These are phyloP conservation scores for Drosophila ercepeae DNA, from an alignment of 1,140 invertebrate genomes.

Conservation along the genomic window DNA sequence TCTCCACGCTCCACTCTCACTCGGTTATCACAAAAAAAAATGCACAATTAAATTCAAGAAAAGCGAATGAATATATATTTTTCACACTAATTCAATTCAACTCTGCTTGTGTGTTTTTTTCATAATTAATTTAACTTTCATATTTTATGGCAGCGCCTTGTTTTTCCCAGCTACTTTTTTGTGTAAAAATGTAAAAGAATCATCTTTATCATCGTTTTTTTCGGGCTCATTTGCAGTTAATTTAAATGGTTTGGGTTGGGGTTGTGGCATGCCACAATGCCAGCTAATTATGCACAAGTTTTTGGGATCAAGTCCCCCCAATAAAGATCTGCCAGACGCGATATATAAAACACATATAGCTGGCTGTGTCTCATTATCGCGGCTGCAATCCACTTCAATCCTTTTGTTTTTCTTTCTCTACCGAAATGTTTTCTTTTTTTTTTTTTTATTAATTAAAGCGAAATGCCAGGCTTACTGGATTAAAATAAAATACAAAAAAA, in stretches of 20 bases:
- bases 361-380: conserved; percentile 43
- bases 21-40: conserved; percentile 18
- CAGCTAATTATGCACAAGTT: conserved; percentile 69
- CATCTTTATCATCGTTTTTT: not conserved
- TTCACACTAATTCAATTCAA: conserved; percentile 56
- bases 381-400: conserved; percentile 25
- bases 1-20: conserved; percentile 7
- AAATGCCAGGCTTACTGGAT: conserved; percentile 54
- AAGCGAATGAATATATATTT: conserved; percentile 27
- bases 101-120: conserved; percentile 22
- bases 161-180: not conserved
- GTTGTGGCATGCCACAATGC: conserved; percentile 54
- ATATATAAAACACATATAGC: conserved; percentile 5
- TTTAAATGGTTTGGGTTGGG: conserved; percentile 41
- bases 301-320: conserved; percentile 53
- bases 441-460: conserved; percentile 63
- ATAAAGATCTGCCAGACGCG: conserved; percentile 12
- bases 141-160: conserved; percentile 6
- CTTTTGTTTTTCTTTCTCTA: conserved; percentile 36
- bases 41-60: conserved; percentile 2
- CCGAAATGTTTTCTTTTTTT: conserved; percentile 34
- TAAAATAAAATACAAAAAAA: conserved; percentile 69
- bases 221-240: conserved; percentile 64
- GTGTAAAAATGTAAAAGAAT: not conserved
- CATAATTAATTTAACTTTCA: conserved; percentile 20